Evolutionary conservation across 2,113 vertebrate genomes (phyloP).

Genomic region (Lamprotornis superbus): DNA sequence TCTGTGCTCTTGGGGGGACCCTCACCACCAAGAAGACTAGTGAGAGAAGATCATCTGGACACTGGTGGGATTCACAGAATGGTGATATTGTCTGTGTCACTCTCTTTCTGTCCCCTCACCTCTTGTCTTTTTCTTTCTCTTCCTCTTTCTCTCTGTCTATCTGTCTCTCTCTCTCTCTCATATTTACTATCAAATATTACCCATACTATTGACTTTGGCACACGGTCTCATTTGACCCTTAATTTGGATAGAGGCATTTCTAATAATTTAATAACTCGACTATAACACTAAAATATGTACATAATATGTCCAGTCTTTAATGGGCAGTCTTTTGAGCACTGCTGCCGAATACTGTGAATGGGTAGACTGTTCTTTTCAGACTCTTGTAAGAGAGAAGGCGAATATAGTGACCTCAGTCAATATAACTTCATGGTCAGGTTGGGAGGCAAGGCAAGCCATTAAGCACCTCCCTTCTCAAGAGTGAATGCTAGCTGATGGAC

Average conservation of each 20-base stretch:
- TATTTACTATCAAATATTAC: not conserved
- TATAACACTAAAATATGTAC: not conserved
- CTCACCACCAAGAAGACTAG: not conserved
- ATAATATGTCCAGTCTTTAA: not conserved
- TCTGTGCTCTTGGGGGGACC: not conserved
- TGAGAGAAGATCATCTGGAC: fast-evolving
- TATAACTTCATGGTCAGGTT: not conserved
- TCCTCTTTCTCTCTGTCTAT: not conserved
- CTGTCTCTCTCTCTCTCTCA: not conserved
- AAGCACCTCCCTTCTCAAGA: not conserved
- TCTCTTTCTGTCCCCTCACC: not conserved
- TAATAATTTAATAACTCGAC: not conserved
- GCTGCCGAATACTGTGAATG: not conserved
- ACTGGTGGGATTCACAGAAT: fast-evolving
- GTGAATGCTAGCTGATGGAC: not conserved
- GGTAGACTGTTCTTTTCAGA: not conserved
- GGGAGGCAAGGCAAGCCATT: not conserved
- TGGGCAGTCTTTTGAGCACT: not conserved
- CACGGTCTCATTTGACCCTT: not conserved
- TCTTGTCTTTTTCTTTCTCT: not conserved
- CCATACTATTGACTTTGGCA: not conserved
- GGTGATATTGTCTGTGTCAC: not conserved
- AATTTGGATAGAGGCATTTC: not conserved
- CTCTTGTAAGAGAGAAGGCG: not conserved
- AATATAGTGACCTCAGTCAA: not conserved